A percentile compares a stretch with the other conserved stretches of the same genome.
Evolutionary conservation across 2,113 vertebrate genomes (phyloP).

Genomic region (Cyrtonyx montezumae): DNA sequence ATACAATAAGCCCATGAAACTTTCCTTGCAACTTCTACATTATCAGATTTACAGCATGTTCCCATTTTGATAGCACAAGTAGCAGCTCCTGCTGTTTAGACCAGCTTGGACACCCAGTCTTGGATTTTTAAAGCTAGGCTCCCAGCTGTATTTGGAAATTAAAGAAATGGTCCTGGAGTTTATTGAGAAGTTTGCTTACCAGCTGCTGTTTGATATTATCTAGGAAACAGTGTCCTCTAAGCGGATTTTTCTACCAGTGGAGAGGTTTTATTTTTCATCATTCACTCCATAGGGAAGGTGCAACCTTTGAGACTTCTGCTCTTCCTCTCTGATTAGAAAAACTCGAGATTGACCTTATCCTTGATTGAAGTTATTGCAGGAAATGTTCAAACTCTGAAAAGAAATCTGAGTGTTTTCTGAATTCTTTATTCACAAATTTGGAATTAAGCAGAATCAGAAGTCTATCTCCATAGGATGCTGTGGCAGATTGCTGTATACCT

Average conservation of each 20-base stretch:
- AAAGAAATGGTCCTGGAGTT: background rate
- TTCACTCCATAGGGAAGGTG: background rate
- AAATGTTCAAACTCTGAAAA: slow-evolving; percentile 28
- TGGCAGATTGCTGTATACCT: background rate
- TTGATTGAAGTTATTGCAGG: background rate
- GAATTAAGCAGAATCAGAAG: slow-evolving; percentile 33
- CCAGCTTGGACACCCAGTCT: background rate
- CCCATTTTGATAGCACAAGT: background rate
- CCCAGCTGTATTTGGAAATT: fast-evolving
- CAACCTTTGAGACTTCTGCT: background rate
- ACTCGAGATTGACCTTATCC: background rate
- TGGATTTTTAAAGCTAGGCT: background rate
- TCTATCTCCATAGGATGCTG: background rate
- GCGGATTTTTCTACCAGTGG: background rate
- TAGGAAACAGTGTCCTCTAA: background rate
- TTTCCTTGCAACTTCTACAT: background rate
- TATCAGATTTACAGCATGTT: background rate
- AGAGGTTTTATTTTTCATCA: background rate
- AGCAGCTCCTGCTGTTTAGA: background rate
- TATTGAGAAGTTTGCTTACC: background rate
- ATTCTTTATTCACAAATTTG: background rate
- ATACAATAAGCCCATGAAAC: background rate
- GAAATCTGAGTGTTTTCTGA: background rate
- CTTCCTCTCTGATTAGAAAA: background rate
- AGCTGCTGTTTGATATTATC: background rate